Conservation (phyloP, 1,140 invertebrate species). For the Mylabris phalerata region DNA sequence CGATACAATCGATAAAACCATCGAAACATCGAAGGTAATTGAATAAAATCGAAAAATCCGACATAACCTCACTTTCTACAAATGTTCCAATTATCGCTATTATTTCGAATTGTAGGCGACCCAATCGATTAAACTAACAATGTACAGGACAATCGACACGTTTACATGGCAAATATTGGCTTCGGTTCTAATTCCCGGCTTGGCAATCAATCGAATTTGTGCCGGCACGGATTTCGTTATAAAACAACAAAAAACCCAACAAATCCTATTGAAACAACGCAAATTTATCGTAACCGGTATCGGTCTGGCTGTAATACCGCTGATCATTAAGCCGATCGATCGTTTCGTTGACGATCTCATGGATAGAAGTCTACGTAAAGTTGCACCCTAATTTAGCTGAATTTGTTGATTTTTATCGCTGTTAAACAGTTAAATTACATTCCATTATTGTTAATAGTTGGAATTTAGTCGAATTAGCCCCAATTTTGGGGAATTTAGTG, state of each 20-base stretch:
- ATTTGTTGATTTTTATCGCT: too few species aligned
- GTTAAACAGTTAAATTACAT: too few species aligned
- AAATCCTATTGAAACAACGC: conserved; percentile 44
- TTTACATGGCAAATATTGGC: conserved; percentile 90
- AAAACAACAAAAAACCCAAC: conserved; percentile 39
- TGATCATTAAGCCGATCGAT: conserved; percentile 92
- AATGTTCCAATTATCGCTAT: too few species aligned
- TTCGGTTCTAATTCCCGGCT: conserved; percentile 85
- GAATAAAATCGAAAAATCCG: background rate
- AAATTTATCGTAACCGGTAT: conserved; percentile 68
- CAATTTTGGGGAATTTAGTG: too few species aligned
- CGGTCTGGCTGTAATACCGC: conserved; percentile 78
- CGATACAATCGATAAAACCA: conserved; percentile 77
- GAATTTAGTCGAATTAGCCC: too few species aligned
- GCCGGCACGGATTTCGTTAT: conserved; percentile 52
- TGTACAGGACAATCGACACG: conserved; percentile 70
- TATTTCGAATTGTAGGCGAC: too few species aligned
- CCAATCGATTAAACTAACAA: conserved; percentile 38
- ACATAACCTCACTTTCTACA: background rate
- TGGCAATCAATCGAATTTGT: conserved; percentile 86
- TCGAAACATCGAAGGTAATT: conserved; percentile 57
- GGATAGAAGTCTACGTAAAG: conserved; percentile 53
- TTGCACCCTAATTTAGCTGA: too few species aligned
- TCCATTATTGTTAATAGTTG: too few species aligned
- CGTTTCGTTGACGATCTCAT: conserved; percentile 67